Evolutionary conservation across 2,888 invertebrate genomes (phyloP), one percentile per base, ranked within the genome.

Genomic region (Protophormia terraenovae): DNA sequence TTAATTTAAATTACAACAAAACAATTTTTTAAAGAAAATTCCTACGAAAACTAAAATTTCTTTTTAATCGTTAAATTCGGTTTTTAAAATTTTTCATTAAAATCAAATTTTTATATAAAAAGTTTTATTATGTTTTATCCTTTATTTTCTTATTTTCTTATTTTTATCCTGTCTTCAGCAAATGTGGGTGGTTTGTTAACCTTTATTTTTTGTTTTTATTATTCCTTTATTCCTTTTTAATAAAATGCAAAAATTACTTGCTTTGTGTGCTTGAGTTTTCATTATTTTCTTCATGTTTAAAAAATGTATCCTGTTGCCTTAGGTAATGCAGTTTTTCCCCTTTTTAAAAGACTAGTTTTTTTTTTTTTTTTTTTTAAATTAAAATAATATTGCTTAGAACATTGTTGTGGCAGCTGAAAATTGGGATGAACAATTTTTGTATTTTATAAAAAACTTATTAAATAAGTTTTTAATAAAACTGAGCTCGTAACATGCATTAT

Each of bases 141-240:
- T n/a, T 47, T 47, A n/a, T 19, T 16, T 19, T 2, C 45, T 16
- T 19, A 6, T n/a, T 14, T 4, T 19, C 19, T n/a, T 29, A 16
- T 2, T 41, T 35, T 45, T 50, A 22, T 67, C 10, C 16, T 24
- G 50, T 10, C 35, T 3, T 16, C 8, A 81, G 81, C 62, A 75
- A 81, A 69, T 69, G 55, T 73, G 73, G 77, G 69, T 78, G 77
- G 82, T 82, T 85, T 82, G 77, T 78, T 85, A 81, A 78, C 78
- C 77, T 77, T 45, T 78, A 4, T 41, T 7, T 58, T 50, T 75
- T 75, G 32, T 29, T 55, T 55, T 29, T 16, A 50, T 81, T 58
- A 67, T 60, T 22, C n/a, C n/a, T 64, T 38, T 50, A 38, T 50
- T 29, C 14, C 19, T 60, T 62, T 60, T 50, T 29, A 71, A 62